Evolutionary conservation across 1,140 invertebrate species (phyloP), one percentile per base, ranked within the genome.

Genomic region (Lanistes nyassanus): DNA sequence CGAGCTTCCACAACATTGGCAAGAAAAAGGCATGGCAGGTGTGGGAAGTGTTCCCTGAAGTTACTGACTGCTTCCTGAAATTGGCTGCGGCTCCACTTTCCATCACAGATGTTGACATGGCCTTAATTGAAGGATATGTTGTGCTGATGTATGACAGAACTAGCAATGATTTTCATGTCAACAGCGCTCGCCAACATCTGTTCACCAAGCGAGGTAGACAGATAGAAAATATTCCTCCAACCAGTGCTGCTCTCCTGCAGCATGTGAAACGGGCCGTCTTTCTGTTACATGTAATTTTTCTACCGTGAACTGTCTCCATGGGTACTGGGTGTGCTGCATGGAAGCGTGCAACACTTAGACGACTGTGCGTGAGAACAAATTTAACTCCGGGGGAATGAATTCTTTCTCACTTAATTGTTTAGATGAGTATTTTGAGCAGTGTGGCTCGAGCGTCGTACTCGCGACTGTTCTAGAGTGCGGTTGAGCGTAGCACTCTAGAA

Each of bases 131-230:
- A 55, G 72, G 68, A 51, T 79, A 67, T 68, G 76, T 76, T 51
- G 69, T 80, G 13, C 51, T 78, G 16, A n/a, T n/a, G 51, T 79
- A 79, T 60, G 71, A 81, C 76, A 75, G 73, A 65, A 65, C 72
- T 9, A 81, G 62, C 62, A 29, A 53, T 65, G 21, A 21, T 21
- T 60, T 29, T 11, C 21, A 47, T 31, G 71, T 78, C 23, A 74
- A 81, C 37, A 72, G 56, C 34, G 78, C 75, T 58, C 68, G 78
- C 37, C 19, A 53, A 2, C 16, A 69, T 34, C 37, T 81, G 53
- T 72, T 72, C 23, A 69, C 70, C 36, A 19, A 23, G 5, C 31
- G 37, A n/a, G 55, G 69, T 47, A 23, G n/a, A n/a, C n/a, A n/a
- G n/a, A n/a, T n/a, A n/a, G n/a, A n/a, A n/a, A n/a, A n/a, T n/a